Evolutionary conservation across 2,797 vertebrate genomes (phyloP).

Genomic region (Channa striata): DNA sequence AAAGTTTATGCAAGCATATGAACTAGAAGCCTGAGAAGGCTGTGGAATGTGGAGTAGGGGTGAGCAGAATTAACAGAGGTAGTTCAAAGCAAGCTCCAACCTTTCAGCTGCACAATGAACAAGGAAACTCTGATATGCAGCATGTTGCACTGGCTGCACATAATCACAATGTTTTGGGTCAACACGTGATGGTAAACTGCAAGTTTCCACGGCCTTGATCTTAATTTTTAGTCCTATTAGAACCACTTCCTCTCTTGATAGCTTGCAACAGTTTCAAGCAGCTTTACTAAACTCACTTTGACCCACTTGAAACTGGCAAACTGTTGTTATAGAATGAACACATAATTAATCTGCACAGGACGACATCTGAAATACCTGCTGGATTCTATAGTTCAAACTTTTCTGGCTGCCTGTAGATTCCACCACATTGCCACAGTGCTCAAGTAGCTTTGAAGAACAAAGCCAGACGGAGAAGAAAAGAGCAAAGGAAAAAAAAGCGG

Average conservation of each 20-base stretch:
- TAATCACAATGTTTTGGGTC: background rate
- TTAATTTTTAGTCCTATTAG: constrained; percentile 46
- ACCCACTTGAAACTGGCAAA: constrained; percentile 9
- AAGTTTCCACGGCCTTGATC: constrained; percentile 10
- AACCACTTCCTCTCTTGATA: constrained; percentile 50
- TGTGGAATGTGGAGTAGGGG: constrained; percentile 82
- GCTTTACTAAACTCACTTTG: constrained; percentile 28
- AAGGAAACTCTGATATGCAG: constrained; percentile 15
- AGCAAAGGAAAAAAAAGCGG: constrained; percentile 63
- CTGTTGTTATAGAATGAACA: constrained; percentile 34
- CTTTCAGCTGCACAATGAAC: constrained; percentile 37
- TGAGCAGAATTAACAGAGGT: constrained; percentile 73
- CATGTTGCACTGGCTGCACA: background rate
- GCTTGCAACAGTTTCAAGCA: constrained; percentile 44
- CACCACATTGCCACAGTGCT: constrained; percentile 64
- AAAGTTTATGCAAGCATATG: constrained; percentile 85
- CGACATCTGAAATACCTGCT: constrained; percentile 49
- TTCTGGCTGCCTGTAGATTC: constrained; percentile 57
- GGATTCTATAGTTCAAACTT: constrained; percentile 64
- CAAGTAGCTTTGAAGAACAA: constrained; percentile 82
- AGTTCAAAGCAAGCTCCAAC: constrained; percentile 79
- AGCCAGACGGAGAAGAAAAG: constrained; percentile 76
- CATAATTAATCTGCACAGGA: constrained; percentile 24
- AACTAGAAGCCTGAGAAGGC: constrained; percentile 82
- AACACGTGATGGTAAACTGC: background rate